Conservation (phyloP, 2,113 vertebrate genomes). For the Bos javanicus region DNA sequence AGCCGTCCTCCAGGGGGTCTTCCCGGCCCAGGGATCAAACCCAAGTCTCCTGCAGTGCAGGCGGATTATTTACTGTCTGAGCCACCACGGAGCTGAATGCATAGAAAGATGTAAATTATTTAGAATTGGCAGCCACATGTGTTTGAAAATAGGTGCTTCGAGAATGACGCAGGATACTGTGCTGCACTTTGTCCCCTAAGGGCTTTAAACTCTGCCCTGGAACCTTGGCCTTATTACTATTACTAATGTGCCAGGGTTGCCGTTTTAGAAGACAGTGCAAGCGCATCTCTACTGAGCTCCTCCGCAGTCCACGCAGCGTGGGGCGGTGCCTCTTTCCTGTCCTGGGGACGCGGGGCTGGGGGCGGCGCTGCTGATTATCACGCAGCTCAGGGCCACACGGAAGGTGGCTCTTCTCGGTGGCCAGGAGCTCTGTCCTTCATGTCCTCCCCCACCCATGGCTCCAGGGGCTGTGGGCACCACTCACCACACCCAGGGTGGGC, state of each 20-base stretch:
- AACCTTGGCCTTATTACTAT: too few species aligned
- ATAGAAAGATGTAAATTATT: not conserved
- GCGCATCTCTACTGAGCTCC: not conserved
- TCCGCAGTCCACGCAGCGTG: not conserved
- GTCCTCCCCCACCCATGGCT: fast-evolving
- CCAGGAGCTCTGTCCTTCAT: not conserved
- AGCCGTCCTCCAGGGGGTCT: not conserved
- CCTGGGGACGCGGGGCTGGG: not conserved
- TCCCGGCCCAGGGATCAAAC: not conserved
- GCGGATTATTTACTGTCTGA: not conserved
- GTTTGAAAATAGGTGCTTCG: not conserved
- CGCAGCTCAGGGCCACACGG: not conserved
- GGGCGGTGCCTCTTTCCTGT: not conserved
- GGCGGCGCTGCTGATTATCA: fast-evolving
- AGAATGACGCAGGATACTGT: too few species aligned
- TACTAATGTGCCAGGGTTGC: not conserved
- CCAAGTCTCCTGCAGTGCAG: not conserved
- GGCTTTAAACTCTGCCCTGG: not conserved
- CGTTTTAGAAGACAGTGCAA: not conserved
- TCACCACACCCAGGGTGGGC: not conserved
- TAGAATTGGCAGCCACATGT: not conserved
- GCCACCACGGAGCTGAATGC: not conserved
- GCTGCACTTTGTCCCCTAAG: not conserved
- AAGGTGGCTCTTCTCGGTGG: not conserved
- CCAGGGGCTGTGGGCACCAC: not conserved